These are phyloP conservation scores for Anguilla megastoma DNA, from an alignment of 2,797 vertebrate genomes.

Conservation along the genomic window DNA sequence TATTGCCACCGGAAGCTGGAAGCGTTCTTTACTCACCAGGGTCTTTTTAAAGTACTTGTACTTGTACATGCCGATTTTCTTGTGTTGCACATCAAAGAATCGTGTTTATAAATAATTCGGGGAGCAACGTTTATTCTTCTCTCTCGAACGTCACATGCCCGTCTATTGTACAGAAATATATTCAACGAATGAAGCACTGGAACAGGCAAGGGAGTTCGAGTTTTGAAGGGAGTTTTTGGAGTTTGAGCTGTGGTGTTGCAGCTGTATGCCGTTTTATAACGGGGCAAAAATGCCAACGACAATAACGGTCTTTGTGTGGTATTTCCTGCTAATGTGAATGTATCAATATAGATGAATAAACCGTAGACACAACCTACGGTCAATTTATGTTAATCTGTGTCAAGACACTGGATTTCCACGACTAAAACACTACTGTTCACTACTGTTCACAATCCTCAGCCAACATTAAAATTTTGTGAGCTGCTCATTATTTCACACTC, in stretches of 20 bases:
- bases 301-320: no score
- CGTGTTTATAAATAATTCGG: not conserved
- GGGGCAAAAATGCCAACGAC: not conserved
- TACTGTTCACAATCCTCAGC: not conserved
- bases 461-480: not conserved
- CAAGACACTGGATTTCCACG: not conserved
- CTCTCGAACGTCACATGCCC: not conserved
- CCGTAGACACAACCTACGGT: not conserved
- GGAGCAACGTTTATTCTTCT: not conserved
- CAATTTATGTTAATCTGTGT: no score
- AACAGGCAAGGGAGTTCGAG: not conserved
- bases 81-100: not conserved
- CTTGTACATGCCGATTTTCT: not conserved
- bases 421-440: not conserved
- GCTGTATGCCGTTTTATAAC: not conserved
- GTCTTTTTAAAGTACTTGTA: not conserved
- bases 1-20: not conserved
- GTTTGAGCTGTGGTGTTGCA: not conserved
- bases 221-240: not conserved
- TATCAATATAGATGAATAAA: not conserved
- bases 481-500: no score
- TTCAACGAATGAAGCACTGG: not conserved
- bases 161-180: not conserved
- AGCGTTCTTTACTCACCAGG: not conserved
- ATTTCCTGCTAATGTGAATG: not conserved